Conservation (phyloP, 2,888 invertebrate species). For the Steromphala cineraria region DNA sequence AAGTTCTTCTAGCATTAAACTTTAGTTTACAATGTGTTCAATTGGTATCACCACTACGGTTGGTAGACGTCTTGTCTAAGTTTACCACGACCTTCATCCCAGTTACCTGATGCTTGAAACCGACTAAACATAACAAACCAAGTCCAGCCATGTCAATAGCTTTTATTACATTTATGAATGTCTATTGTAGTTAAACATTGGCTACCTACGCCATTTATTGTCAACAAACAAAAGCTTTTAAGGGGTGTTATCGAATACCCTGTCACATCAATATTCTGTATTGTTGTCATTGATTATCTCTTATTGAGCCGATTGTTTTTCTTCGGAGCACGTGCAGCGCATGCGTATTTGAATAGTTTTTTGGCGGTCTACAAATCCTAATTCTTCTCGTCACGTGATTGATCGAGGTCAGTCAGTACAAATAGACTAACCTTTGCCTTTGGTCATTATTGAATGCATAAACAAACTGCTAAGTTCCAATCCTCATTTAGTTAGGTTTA, state of each 20-base stretch:
- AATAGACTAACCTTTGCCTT: too few relatives aligned
- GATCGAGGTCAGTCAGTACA: too few relatives aligned
- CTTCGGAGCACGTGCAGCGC: neutral
- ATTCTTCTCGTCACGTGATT: too few relatives aligned
- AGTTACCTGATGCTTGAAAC: neutral
- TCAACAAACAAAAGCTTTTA: neutral
- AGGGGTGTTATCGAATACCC: neutral
- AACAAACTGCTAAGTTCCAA: too few relatives aligned
- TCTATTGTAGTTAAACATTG: neutral
- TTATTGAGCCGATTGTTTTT: neutral
- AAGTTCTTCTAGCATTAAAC: too few relatives aligned
- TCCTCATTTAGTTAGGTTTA: too few relatives aligned
- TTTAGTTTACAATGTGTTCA: too few relatives aligned
- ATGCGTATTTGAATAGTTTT: neutral
- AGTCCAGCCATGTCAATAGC: neutral
- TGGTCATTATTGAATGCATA: too few relatives aligned
- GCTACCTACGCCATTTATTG: neutral
- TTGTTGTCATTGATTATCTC: neutral
- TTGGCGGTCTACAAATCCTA: neutral
- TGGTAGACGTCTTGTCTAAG: too few relatives aligned
- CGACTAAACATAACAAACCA: neutral
- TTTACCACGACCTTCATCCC: neutral
- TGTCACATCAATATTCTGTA: neutral
- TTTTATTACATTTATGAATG: constrained; percentile 8
- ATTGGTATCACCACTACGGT: too few relatives aligned